A percentile compares a stretch with the other conserved stretches of the same genome.
These are phyloP conservation scores for Calonectris borealis DNA, from an alignment of 2,113 vertebrate species.

Conservation along the genomic window DNA sequence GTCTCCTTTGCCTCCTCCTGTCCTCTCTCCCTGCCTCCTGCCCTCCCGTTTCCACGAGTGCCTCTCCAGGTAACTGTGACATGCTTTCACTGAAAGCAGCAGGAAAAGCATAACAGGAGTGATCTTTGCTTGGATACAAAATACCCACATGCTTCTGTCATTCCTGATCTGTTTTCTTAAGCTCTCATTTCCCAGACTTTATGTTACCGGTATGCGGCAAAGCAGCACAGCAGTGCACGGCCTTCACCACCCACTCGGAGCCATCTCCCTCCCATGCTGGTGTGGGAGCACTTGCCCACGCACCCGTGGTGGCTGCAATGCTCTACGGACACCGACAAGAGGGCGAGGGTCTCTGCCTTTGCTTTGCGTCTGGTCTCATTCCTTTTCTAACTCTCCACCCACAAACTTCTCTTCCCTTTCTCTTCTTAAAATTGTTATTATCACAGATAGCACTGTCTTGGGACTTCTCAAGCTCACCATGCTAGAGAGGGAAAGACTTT, in stretches of 20 bases:
- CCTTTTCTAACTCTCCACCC: neutral
- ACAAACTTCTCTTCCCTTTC: neutral
- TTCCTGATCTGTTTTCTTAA: neutral
- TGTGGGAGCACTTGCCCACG: neutral
- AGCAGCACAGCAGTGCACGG: neutral
- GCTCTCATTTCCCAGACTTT: neutral
- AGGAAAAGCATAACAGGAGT: neutral
- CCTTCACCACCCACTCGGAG: neutral
- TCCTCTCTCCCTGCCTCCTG: neutral
- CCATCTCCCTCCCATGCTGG: neutral
- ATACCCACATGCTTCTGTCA: neutral
- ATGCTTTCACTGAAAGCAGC: neutral
- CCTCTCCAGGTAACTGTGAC: neutral
- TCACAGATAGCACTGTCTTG: neutral
- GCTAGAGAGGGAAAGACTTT: neutral
- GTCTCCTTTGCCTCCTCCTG: neutral
- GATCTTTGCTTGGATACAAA: neutral
- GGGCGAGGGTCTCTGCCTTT: neutral
- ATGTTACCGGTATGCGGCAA: rapidly evolving
- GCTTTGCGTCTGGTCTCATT: neutral
- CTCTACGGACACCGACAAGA: rapidly evolving
- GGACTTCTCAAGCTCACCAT: neutral
- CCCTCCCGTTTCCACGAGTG: neutral
- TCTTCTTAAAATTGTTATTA: neutral
- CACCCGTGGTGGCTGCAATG: neutral